phyloP scores from a whole-genome alignment of 2,113 vertebrate genomes.

The Scortum barcoo region DNA sequence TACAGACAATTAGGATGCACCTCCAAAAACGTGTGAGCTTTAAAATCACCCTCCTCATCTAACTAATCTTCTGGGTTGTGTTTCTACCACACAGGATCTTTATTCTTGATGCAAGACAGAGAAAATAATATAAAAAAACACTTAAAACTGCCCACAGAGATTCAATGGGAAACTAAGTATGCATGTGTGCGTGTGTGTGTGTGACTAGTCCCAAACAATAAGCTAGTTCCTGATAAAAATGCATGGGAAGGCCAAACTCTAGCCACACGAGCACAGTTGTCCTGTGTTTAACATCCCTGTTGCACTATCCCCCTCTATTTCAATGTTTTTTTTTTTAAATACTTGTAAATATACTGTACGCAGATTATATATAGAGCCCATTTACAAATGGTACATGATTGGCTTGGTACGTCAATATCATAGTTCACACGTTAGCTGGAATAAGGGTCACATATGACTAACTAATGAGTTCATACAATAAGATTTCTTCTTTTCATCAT shows the following conservation, averaged over 20 bases:
- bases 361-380: slow-evolving; percentile 79
- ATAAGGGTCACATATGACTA: slow-evolving; percentile 67
- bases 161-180: slow-evolving; percentile 62
- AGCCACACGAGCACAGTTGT: slow-evolving; percentile 36
- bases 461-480: slow-evolving; percentile 71
- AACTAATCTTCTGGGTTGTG: slow-evolving; percentile 49
- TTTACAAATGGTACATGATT: slow-evolving; percentile 73
- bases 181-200: slow-evolving; percentile 24
- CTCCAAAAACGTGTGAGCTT: slow-evolving; percentile 47
- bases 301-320: slow-evolving; percentile 43
- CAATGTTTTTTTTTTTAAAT: slow-evolving; percentile 64
- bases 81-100: slow-evolving; percentile 71
- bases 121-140: slow-evolving; percentile 73
- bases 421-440: slow-evolving; percentile 76
- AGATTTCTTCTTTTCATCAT: slow-evolving; percentile 53
- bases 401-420: slow-evolving; percentile 77
- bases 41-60: slow-evolving; percentile 36
- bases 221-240: slow-evolving; percentile 48
- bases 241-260: slow-evolving; percentile 51
- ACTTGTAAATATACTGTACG: slow-evolving; percentile 73
- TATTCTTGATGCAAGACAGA: slow-evolving; percentile 88
- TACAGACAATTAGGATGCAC: slow-evolving; percentile 52
- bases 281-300: slow-evolving; percentile 48
- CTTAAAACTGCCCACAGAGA: slow-evolving; percentile 73
- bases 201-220: slow-evolving; percentile 47